Conservation (phyloP, 1,140 invertebrate genomes). For the Drosophila virilis region DNA sequence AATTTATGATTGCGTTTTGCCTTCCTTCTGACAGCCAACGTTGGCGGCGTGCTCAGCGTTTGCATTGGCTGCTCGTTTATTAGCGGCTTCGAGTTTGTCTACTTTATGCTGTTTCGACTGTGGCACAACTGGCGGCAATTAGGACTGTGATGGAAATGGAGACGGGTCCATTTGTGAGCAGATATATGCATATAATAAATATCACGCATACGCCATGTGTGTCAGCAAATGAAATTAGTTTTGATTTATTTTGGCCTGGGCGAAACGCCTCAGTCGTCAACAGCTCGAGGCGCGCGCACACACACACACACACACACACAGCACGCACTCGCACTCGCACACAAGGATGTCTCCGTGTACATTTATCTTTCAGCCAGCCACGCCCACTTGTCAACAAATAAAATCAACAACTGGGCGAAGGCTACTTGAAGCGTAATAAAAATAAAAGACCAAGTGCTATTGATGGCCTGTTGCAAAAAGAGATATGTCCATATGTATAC, state of each 20-base stretch:
- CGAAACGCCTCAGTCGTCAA: constrained; percentile 52
- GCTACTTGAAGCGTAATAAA: constrained; percentile 17
- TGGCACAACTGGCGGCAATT: constrained; percentile 59
- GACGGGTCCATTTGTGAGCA: not conserved
- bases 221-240: constrained; percentile 57
- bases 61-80: constrained; percentile 72
- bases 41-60: constrained; percentile 64
- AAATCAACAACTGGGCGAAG: not conserved
- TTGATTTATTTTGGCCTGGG: constrained; percentile 54
- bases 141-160: constrained; percentile 12
- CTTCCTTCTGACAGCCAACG: constrained; percentile 39
- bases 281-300: constrained; percentile 1
- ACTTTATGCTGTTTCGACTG: constrained; percentile 63
- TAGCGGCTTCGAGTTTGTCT: constrained; percentile 67
- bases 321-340: not conserved
- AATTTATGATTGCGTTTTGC: not conserved
- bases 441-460: constrained; percentile 16
- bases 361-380: constrained; percentile 34
- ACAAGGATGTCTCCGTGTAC: not conserved
- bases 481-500: not conserved
- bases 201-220: constrained; percentile 60
- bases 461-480: constrained; percentile 14
- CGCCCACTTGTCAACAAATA: constrained; percentile 13
- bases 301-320: not conserved
- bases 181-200: constrained; percentile 47